A percentile compares a stretch with the other conserved stretches of the same genome.
These are phyloP conservation scores for Megalops atlanticus DNA, from an alignment of 2,113 vertebrate genomes.

Conservation along the genomic window DNA sequence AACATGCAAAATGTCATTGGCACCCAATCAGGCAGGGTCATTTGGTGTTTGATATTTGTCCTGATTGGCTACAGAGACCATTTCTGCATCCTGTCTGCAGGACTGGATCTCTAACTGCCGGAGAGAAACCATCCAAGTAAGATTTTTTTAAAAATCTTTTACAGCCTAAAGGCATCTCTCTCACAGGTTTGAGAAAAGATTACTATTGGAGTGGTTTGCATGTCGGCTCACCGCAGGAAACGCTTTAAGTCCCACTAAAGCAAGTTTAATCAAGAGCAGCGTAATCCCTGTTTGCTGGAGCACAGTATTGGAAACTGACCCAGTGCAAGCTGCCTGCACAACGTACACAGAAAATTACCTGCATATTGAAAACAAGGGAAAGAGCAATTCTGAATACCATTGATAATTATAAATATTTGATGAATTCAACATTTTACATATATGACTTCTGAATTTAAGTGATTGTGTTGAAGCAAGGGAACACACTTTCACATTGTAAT, in stretches of 20 bases:
- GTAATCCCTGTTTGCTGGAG: slow-evolving; percentile 1
- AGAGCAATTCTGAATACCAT: background rate
- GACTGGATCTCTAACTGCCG: background rate
- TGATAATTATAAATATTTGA: too few relatives aligned
- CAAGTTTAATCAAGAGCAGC: background rate
- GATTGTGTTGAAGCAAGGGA: background rate
- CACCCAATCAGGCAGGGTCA: background rate
- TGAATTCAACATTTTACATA: too few relatives aligned
- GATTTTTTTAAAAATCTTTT: background rate
- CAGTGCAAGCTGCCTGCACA: background rate
- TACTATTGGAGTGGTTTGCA: background rate
- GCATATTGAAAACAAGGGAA: background rate
- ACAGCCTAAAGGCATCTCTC: background rate
- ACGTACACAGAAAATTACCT: background rate
- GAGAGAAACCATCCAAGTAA: background rate
- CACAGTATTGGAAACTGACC: background rate
- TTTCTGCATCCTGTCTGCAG: background rate
- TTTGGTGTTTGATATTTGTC: background rate
- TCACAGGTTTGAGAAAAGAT: background rate
- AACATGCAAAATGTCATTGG: too few relatives aligned
- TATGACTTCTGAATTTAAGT: too few relatives aligned
- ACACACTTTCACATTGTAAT: too few relatives aligned
- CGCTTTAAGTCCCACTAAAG: background rate
- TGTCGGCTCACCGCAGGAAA: background rate
- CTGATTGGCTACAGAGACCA: background rate